These are phyloP conservation scores for Cephus cinctus DNA, from an alignment of 1,140 invertebrate genomes.

Conservation along the genomic window DNA sequence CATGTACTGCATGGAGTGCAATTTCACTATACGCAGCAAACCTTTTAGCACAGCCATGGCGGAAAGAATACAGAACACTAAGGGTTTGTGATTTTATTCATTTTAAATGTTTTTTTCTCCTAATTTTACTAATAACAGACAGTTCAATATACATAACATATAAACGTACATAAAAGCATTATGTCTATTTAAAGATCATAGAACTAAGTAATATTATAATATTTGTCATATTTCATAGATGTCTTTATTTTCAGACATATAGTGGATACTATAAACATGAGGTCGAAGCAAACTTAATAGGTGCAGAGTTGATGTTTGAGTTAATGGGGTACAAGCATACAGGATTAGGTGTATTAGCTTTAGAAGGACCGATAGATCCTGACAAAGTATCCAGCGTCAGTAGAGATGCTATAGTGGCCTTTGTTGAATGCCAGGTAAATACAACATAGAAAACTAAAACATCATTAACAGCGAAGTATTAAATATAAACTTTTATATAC, in stretches of 20 bases:
- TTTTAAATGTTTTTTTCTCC: constrained; percentile 4
- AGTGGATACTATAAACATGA: constrained; percentile 86
- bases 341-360: constrained; percentile 56
- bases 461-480: too few species aligned
- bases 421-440: constrained; percentile 81
- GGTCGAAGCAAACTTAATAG: constrained; percentile 74
- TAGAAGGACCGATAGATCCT: constrained; percentile 76
- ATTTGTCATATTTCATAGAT: constrained; percentile 18
- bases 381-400: constrained; percentile 77
- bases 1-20: constrained; percentile 78
- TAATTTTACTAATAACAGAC: too few species aligned
- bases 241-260: constrained; percentile 74
- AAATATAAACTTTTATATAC: constrained; percentile 1
- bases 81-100: constrained; percentile 57
- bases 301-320: constrained; percentile 73
- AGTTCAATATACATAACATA: not conserved
- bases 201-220: not conserved
- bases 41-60: constrained; percentile 81
- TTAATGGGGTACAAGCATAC: constrained; percentile 77
- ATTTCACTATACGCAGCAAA: constrained; percentile 83
- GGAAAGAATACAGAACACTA: constrained; percentile 79
- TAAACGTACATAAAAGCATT: not conserved
- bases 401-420: constrained; percentile 81
- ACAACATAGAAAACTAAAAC: constrained; percentile 4
- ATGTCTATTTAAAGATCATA: not conserved